Conservation (phyloP, 2,888 invertebrate genomes). For the Ornithoptera priamus region DNA sequence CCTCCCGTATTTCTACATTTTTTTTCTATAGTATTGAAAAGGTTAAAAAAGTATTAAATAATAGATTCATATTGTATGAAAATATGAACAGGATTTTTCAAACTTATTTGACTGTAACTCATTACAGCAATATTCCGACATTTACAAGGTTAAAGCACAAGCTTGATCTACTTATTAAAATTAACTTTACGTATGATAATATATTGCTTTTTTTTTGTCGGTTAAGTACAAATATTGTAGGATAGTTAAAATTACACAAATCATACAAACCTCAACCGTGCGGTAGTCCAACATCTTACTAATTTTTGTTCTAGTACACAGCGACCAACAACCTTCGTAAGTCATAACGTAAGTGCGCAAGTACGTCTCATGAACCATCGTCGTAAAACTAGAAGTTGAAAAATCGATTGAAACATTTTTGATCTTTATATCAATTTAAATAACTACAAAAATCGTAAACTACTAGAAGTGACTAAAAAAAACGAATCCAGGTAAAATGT, state of each 20-base stretch:
- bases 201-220: slow-evolving; percentile 17
- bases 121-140: no score
- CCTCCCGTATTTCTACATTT: not conserved
- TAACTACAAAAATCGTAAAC: not conserved
- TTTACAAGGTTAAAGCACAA: no score
- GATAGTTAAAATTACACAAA: slow-evolving; percentile 14
- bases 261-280: not conserved
- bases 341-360: not conserved
- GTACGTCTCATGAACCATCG: not conserved
- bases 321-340: not conserved
- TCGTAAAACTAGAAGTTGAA: not conserved
- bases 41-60: not conserved
- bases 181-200: slow-evolving; percentile 28
- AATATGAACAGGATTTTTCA: not conserved
- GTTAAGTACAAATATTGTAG: slow-evolving; percentile 20
- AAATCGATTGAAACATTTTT: not conserved
- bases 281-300: not conserved
- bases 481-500: no score
- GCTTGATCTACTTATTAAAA: not conserved
- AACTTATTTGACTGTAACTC: no score
- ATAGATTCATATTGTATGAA: not conserved
- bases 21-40: slow-evolving; percentile 4
- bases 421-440: not conserved
- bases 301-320: slow-evolving; percentile 2
- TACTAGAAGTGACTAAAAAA: not conserved